A percentile compares a stretch with the other conserved stretches of the same genome.
Evolutionary conservation across 2,888 invertebrate species (phyloP).

Genomic region (Melanchra persicariae): DNA sequence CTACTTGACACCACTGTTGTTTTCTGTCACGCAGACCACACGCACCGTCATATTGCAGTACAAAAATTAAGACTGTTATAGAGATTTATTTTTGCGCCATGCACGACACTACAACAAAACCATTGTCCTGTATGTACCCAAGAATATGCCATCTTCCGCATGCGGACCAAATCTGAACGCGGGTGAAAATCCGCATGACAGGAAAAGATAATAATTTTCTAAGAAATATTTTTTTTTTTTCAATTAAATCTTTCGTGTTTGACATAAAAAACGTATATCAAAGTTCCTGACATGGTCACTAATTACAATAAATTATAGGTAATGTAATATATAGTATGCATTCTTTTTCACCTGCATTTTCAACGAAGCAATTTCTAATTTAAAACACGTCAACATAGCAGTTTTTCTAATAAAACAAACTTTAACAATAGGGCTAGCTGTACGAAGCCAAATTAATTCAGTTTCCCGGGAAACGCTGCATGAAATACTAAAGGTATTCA

Average conservation of each 20-base stretch:
- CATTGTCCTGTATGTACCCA: too few species aligned
- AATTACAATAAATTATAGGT: background rate
- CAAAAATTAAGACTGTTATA: too few species aligned
- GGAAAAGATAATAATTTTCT: background rate
- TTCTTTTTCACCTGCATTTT: background rate
- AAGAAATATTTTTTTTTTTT: background rate
- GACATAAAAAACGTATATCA: background rate
- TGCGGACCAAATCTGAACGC: too few species aligned
- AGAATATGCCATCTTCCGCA: too few species aligned
- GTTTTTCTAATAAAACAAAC: slow-evolving; percentile 34
- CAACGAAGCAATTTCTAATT: slow-evolving; percentile 3
- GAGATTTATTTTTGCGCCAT: too few species aligned
- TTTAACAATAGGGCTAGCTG: slow-evolving; percentile 23
- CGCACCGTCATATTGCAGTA: too few species aligned
- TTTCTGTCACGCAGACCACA: too few species aligned
- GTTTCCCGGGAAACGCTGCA: background rate
- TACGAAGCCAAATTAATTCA: slow-evolving; percentile 15
- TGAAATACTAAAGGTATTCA: background rate
- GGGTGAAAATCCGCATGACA: too few species aligned
- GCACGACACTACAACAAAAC: too few species aligned
- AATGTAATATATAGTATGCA: background rate
- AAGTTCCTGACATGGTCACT: background rate
- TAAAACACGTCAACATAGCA: background rate
- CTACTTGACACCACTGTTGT: too few species aligned
- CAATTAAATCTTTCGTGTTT: too few species aligned